A percentile compares a stretch with the other conserved stretches of the same genome.
These are phyloP conservation scores for Coreius guichenoti DNA, from an alignment of 2,797 vertebrate species.

Conservation along the genomic window DNA sequence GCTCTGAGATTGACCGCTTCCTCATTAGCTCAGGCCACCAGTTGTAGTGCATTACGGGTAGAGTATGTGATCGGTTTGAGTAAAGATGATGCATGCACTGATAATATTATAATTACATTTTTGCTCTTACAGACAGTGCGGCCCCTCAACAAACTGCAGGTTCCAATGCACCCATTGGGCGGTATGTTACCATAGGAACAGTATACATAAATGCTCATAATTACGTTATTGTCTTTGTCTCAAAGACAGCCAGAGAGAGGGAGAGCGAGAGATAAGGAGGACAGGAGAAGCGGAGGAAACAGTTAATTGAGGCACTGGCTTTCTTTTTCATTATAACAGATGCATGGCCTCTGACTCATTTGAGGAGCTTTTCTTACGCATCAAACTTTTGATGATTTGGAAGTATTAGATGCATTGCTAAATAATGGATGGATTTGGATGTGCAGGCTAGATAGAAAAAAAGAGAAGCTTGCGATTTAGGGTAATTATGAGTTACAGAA, in stretches of 20 bases:
- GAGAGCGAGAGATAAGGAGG: slow-evolving; percentile 3
- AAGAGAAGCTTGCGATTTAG: neutral
- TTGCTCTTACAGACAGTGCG: slow-evolving; percentile 20
- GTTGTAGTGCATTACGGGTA: slow-evolving; percentile 20
- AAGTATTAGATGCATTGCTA: slow-evolving; percentile 3
- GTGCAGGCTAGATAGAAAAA: neutral
- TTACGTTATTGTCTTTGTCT: slow-evolving; percentile 47
- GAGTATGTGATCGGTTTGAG: slow-evolving; percentile 1
- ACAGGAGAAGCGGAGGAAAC: neutral
- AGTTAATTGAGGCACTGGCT: neutral
- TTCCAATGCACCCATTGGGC: slow-evolving; percentile 50
- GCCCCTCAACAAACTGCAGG: slow-evolving; percentile 31
- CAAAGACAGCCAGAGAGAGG: neutral
- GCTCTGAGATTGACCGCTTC: neutral
- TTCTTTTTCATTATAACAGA: slow-evolving; percentile 2
- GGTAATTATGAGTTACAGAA: neutral
- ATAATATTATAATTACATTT: slow-evolving; percentile 12
- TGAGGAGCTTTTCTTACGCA: neutral
- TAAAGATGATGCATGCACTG: slow-evolving; percentile 2
- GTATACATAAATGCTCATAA: slow-evolving; percentile 67
- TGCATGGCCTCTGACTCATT: neutral
- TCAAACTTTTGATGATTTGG: neutral
- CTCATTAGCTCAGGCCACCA: slow-evolving; percentile 21
- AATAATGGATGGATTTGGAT: slow-evolving; percentile 3
- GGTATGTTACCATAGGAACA: slow-evolving; percentile 72